These are phyloP conservation scores for Capitella teleta DNA, from an alignment of 1,140 invertebrate genomes.

Conservation along the genomic window DNA sequence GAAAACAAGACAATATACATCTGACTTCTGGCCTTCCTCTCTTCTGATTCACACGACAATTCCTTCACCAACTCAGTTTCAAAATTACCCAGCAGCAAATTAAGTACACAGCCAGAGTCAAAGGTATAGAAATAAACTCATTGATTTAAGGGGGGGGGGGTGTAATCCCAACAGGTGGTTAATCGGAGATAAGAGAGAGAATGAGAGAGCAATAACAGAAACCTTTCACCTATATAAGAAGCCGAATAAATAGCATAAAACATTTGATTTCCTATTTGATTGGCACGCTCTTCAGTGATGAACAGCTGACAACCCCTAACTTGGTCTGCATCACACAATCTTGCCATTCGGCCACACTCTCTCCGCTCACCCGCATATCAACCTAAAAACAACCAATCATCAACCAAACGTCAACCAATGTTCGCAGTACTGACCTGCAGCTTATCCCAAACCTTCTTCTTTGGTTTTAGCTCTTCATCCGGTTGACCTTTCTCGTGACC, in stretches of 20 bases:
- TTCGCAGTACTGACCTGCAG: slow-evolving; percentile 5
- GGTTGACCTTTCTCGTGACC: slow-evolving; percentile 21
- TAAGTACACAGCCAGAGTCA: too few relatives aligned
- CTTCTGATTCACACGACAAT: too few relatives aligned
- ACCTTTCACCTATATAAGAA: too few relatives aligned
- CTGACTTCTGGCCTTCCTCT: too few relatives aligned
- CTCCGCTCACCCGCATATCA: slow-evolving; percentile 67
- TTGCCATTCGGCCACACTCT: slow-evolving; percentile 69
- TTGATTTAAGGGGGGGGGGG: too few relatives aligned
- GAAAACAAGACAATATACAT: too few relatives aligned
- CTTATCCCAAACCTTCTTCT: slow-evolving; percentile 42
- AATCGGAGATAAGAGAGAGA: too few relatives aligned
- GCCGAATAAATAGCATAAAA: slow-evolving; percentile 2
- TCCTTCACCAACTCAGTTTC: too few relatives aligned
- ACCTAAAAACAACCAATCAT: slow-evolving; percentile 41
- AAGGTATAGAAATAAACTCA: too few relatives aligned
- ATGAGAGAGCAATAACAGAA: too few relatives aligned
- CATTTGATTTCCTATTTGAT: slow-evolving; percentile 53
- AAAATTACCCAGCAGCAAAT: too few relatives aligned
- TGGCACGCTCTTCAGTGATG: slow-evolving; percentile 58
- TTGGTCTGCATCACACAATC: slow-evolving; percentile 61
- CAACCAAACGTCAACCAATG: neutral
- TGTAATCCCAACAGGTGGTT: too few relatives aligned
- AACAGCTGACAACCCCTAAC: slow-evolving; percentile 56
- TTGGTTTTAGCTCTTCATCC: slow-evolving; percentile 34